phyloP scores from a whole-genome alignment of 2,888 invertebrate species.

The Drosophila buzzatii region DNA sequence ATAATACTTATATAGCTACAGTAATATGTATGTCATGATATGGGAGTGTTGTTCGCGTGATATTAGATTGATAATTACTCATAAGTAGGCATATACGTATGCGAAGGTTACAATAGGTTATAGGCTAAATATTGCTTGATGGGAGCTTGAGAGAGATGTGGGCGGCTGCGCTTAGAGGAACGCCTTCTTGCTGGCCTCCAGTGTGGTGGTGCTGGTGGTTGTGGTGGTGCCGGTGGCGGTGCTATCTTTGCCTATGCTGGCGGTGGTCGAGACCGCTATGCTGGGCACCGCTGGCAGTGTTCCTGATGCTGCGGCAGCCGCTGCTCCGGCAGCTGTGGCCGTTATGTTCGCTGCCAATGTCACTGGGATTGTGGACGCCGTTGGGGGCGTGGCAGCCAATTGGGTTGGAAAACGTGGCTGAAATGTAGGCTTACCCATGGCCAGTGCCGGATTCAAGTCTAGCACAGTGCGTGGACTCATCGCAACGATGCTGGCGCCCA shows the following conservation, averaged over 20 bases:
- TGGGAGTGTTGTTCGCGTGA: conserved; percentile 58
- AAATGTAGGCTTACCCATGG: conserved; percentile 85
- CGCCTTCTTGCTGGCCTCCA: conserved; percentile 68
- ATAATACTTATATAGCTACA: conserved; percentile 60
- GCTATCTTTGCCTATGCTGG: conserved; percentile 62
- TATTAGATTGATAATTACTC: conserved; percentile 33
- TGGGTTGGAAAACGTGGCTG: conserved; percentile 76
- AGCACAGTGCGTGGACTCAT: conserved; percentile 85
- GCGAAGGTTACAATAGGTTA: conserved; percentile 55
- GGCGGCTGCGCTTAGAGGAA: conserved; percentile 56
- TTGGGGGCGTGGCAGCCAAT: conserved; percentile 59
- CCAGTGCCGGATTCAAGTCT: conserved; percentile 85
- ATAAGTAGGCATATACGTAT: conserved; percentile 48
- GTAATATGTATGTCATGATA: conserved; percentile 78
- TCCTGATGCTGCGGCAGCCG: conserved; percentile 43
- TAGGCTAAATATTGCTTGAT: conserved; percentile 65
- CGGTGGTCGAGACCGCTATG: conserved; percentile 72
- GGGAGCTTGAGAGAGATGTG: conserved; percentile 16
- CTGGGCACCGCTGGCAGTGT: conserved; percentile 55
- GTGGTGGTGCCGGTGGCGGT: conserved; percentile 39
- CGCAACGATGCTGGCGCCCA: conserved; percentile 85
- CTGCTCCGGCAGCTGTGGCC: conserved; percentile 41
- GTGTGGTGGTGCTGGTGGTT: conserved; percentile 45
- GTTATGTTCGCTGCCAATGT: conserved; percentile 27
- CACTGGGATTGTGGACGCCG: conserved; percentile 20